These are phyloP conservation scores for Hartigia nigra DNA, from an alignment of 2,888 invertebrate species.

Conservation along the genomic window DNA sequence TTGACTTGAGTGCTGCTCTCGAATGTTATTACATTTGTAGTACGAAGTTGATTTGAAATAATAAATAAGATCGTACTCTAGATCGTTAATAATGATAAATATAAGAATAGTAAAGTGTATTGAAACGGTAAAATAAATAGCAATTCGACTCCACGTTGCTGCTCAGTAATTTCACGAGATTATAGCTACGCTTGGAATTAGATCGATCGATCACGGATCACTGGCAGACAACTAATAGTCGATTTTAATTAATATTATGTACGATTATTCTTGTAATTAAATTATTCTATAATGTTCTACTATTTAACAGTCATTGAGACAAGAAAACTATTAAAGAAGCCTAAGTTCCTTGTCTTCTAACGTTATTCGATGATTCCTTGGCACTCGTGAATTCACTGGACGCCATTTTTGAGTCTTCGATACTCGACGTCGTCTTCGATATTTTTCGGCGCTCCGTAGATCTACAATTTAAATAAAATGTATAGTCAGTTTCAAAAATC, in stretches of 20 bases:
- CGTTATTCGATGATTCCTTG: constrained; percentile 45
- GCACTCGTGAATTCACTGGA: constrained; percentile 26
- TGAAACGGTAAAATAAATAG: background rate
- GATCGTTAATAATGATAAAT: background rate
- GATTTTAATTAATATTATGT: background rate
- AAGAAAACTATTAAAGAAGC: background rate
- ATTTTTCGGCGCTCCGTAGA: constrained; percentile 16
- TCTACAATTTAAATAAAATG: constrained; percentile 26
- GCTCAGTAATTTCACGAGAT: background rate
- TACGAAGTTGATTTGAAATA: background rate
- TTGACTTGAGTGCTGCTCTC: background rate
- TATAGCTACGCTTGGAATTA: background rate
- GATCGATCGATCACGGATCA: background rate
- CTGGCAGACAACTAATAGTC: background rate
- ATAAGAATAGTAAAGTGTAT: background rate
- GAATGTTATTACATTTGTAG: background rate
- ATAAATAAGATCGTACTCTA: background rate
- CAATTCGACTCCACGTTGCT: background rate
- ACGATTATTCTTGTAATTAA: background rate
- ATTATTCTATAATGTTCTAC: background rate
- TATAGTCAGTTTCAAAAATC: background rate
- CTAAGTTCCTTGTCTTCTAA: constrained; percentile 21
- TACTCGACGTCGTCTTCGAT: background rate
- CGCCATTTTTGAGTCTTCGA: constrained; percentile 27
- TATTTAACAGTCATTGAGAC: background rate